Evolutionary conservation across 2,888 invertebrate species (phyloP).

Genomic region (Ormyrus rosae): DNA sequence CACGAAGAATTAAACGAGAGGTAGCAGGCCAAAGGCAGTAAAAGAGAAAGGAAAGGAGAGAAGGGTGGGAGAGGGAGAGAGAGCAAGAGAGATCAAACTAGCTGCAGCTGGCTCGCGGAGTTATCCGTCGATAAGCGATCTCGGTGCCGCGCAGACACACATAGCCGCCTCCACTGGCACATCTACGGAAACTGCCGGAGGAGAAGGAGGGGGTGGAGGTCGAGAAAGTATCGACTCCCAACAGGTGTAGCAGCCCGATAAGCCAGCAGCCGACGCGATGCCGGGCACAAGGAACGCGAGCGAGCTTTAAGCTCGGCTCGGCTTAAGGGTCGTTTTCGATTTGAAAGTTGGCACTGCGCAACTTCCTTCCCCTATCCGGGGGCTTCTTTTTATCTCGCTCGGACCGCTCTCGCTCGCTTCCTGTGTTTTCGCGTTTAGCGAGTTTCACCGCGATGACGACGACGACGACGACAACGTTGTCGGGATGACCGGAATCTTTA

Average conservation of each 20-base stretch:
- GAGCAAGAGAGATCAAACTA: background rate
- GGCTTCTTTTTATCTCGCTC: conserved; percentile 34
- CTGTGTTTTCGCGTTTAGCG: conserved; percentile 28
- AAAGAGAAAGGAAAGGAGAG: too few relatives aligned
- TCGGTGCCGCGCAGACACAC: background rate
- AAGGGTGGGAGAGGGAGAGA: conserved; percentile 4
- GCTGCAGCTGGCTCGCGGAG: conserved; percentile 22
- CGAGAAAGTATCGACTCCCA: conserved; percentile 52
- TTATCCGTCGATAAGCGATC: conserved; percentile 46
- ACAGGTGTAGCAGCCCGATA: conserved; percentile 54
- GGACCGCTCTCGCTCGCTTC: background rate
- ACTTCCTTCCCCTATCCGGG: conserved; percentile 3
- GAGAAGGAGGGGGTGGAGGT: background rate
- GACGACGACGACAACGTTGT: too few relatives aligned
- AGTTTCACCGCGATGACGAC: background rate
- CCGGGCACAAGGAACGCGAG: background rate
- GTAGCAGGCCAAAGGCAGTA: too few relatives aligned
- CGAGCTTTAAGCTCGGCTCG: conserved; percentile 35
- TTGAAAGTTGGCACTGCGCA: conserved; percentile 43
- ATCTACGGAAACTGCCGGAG: background rate
- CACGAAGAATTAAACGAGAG: too few relatives aligned
- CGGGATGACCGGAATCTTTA: conserved; percentile 33
- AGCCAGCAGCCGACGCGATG: conserved; percentile 26
- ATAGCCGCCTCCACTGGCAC: background rate
- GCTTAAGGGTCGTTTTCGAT: conserved; percentile 50